A percentile compares a stretch with the other conserved stretches of the same genome.
Evolutionary conservation across 2,113 vertebrate species (phyloP).

Genomic region (Leuciscus idus): DNA sequence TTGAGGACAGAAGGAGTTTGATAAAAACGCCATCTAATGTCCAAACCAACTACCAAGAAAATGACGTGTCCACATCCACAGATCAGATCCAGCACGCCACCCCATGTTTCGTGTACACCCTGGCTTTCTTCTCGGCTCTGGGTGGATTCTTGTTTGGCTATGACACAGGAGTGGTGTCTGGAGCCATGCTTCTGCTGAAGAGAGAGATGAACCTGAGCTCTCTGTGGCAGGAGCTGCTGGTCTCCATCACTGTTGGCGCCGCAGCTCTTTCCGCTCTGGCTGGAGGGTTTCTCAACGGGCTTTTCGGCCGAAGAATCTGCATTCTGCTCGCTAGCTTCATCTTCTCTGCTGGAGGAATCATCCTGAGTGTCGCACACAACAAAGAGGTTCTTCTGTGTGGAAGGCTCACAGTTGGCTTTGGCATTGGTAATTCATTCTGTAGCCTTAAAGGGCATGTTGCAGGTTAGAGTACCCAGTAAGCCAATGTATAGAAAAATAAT

Average conservation of each 20-base stretch:
- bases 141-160: slow-evolving; percentile 97
- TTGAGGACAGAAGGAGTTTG: slow-evolving; percentile 76
- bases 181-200: slow-evolving; percentile 94
- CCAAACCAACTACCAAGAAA: slow-evolving; percentile 68
- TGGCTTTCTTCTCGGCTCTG: slow-evolving; percentile 86
- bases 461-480: no score
- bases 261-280: slow-evolving; percentile 86
- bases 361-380: slow-evolving; percentile 78
- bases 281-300: slow-evolving; percentile 84
- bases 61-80: not conserved
- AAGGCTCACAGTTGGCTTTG: slow-evolving; percentile 87
- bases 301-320: slow-evolving; percentile 83
- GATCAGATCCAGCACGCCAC: slow-evolving; percentile 74
- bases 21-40: slow-evolving; percentile 71
- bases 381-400: slow-evolving; percentile 88
- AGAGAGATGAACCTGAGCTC: slow-evolving; percentile 86
- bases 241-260: slow-evolving; percentile 91
- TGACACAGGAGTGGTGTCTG: slow-evolving; percentile 95
- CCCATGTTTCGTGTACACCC: slow-evolving; percentile 77
- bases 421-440: slow-evolving; percentile 84
- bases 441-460: no score
- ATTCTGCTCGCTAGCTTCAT: slow-evolving; percentile 88
- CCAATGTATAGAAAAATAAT: no score
- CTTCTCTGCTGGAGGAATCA: slow-evolving; percentile 82
- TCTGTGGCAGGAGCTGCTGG: slow-evolving; percentile 95